Conservation (phyloP, 2,113 vertebrate genomes). For the Cervus canadensis region DNA sequence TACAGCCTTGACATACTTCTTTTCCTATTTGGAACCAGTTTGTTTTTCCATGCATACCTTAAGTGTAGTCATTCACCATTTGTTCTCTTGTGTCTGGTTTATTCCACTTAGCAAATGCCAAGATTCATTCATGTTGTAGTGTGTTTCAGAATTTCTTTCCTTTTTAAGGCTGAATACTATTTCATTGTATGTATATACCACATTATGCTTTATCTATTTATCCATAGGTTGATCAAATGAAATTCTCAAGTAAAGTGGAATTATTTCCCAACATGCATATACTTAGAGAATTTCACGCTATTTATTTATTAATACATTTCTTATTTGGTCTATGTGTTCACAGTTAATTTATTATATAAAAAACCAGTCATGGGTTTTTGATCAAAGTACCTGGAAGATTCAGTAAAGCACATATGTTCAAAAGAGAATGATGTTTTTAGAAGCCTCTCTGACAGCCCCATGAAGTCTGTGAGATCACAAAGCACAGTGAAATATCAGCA, state of each 20-base stretch:
- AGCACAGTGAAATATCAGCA: not conserved
- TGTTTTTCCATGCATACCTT: not conserved
- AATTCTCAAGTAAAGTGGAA: not conserved
- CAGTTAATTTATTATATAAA: not conserved
- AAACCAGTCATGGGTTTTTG: not conserved
- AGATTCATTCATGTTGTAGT: not conserved
- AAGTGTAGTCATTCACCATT: not conserved
- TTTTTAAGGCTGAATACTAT: not conserved
- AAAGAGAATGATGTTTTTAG: not conserved
- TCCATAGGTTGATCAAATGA: not conserved
- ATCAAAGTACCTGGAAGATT: not conserved
- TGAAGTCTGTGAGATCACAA: not conserved
- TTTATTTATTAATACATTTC: not conserved
- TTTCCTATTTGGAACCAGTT: not conserved
- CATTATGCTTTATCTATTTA: not conserved
- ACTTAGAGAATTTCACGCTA: not conserved
- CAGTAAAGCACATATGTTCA: not conserved
- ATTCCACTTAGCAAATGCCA: not conserved
- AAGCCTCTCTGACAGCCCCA: not conserved
- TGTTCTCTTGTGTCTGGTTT: not conserved
- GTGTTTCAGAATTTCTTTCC: not conserved
- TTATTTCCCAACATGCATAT: not conserved
- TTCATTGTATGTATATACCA: not conserved
- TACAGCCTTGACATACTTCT: rapidly evolving
- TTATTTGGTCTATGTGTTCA: not conserved